Base-by-base conservation (phyloP, 1,140 invertebrate genomes). In the Latrodectus geometricus region DNA sequence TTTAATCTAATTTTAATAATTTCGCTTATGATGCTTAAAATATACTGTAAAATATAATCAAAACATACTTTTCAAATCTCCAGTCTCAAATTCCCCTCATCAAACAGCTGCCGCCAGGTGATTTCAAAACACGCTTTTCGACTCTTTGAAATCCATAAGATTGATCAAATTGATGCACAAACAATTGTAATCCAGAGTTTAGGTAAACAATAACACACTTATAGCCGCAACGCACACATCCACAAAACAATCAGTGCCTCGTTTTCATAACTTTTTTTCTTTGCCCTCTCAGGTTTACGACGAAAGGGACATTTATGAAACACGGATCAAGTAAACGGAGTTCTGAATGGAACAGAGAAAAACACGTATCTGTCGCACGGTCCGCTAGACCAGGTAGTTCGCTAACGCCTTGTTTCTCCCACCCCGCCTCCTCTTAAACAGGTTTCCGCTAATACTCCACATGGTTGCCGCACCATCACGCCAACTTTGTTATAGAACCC, bases 321-420 rank as follows among this genome's bases (percentile, higher is more conserved):
- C 17, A 61, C 54, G 54, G 54, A 61, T 61, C 54, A 8, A 14
- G 17, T 61, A 61, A 17, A 61, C 54, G 54, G 54, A 21, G 74
- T 54, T 76, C 52, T 20, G 52, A 52, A 54, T 76, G 74, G 74
- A 15, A 76, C 74, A 56, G 21, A 9, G 17, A 23, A 76, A 76
- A 76, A 76, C 74, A 76, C 74, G 52, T 76, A 76, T 56, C 74
- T 76, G 74, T 76, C 56, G 54, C 52, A 52, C 52, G 52, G 74
- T 61, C 54, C 20, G 35, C 23, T 61, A 61, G 56, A 49, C 49
- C 77, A 79, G 77, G 77, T 79, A 79, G 77, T 68, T 79, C 65
- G 77, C 66, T 49, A 79, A 79, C 77, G 77, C 77, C 77, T 79
- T 69, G 65, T 79, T 11, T 15, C 65, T 68, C 49, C 35, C 48